These are phyloP conservation scores for Seriola quinqueradiata DNA, from an alignment of 2,113 vertebrate genomes.

Conservation along the genomic window DNA sequence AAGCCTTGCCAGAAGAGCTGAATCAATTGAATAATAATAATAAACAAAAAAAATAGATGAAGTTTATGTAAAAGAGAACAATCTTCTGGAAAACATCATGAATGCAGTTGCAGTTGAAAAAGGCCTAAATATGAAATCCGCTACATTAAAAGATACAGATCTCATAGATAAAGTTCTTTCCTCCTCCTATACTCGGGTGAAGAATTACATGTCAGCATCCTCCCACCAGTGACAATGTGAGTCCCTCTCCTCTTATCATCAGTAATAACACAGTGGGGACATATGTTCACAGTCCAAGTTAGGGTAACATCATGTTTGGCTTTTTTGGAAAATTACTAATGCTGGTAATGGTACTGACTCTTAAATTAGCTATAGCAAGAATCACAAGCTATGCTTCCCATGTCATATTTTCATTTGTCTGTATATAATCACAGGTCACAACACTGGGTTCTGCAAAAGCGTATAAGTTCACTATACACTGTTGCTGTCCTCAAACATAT, in stretches of 20 bases:
- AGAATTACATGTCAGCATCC: neutral
- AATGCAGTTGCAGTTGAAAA: constrained; percentile 1
- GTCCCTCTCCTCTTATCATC: neutral
- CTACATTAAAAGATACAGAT: neutral
- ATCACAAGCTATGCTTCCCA: neutral
- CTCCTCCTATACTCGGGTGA: neutral
- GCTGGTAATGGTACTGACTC: neutral
- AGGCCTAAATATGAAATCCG: neutral
- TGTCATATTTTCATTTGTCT: neutral
- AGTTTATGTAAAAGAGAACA: neutral
- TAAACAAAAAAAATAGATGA: neutral
- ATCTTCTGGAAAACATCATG: neutral
- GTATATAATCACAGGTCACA: neutral
- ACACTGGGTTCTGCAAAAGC: neutral
- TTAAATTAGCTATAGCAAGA: neutral
- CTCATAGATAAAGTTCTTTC: neutral
- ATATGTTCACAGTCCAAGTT: neutral
- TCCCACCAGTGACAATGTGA: neutral
- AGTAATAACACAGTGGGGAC: neutral
- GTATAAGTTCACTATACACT: neutral
- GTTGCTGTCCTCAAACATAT: neutral
- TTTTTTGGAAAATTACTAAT: neutral
- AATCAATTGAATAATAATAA: neutral
- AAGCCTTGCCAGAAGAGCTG: neutral
- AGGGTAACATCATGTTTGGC: neutral